Evolutionary conservation across 2,797 vertebrate species (phyloP), one percentile per base, ranked within the genome.

Genomic region (Cynopterus sphinx): DNA sequence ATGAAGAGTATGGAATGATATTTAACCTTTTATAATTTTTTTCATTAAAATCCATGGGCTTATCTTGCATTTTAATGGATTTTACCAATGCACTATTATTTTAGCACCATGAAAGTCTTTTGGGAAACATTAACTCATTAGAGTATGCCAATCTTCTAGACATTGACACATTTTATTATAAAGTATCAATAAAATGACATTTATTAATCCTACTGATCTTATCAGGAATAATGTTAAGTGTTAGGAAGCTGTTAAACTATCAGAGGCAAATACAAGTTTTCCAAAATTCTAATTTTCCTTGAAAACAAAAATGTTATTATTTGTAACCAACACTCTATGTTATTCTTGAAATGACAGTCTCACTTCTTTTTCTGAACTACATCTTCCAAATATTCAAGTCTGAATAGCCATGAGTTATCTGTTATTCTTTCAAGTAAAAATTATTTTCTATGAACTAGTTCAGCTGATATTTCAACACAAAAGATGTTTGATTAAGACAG

Each of bases 361-460:
- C 11, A 33, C 24, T 63, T 84, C 61, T 8, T 21, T 87, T 84
- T 84, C 12, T 68, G 31, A 53, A 13, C 24, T 75, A 2, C 28
- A 31, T 33, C 5, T 41, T 46, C 74, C 49, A 74, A 67, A 46
- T 31, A 33, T 13, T 49, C 24, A 86, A 49, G n/a, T 67, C 12
- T 59, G 31, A 43, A 46, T 19, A 77, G 15, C 8, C 7, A 55
- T 26, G 33, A 24, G n/a, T 43, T 78, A n/a, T 53, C 77, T 73
- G 24, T 46, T 91, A 43, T 36, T 92, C 16, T 82, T 85, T 86
- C 70, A 96, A 71, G n/a, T 33, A 84, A 63, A 88, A 96, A 65
- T 79, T 82, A 67, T 68, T 86, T 86, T 73, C n/a, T 17, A 24
- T 86, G 36, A 85, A 43, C n/a, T 33, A 77, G 59, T 85, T 92